A percentile compares a stretch with the other conserved stretches of the same genome.
These are phyloP conservation scores for Coelinius sp. DNA, from an alignment of 2,888 invertebrate species.

Conservation along the genomic window DNA sequence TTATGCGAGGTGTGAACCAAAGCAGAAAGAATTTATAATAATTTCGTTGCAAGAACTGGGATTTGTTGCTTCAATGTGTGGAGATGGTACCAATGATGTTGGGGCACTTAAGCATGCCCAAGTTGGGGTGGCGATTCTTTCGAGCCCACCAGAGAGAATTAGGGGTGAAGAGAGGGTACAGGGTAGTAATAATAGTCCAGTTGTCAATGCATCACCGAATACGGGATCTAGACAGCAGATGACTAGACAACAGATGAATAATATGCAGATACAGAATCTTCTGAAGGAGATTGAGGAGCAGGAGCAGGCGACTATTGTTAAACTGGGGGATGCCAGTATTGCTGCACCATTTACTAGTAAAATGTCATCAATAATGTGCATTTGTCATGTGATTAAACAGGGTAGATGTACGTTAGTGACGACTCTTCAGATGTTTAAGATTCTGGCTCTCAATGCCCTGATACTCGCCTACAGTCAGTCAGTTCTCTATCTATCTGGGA, in stretches of 20 bases:
- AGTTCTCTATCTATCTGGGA: constrained; percentile 96
- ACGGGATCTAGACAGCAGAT: constrained; percentile 52
- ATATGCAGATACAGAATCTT: constrained; percentile 71
- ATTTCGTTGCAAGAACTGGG: constrained; percentile 90
- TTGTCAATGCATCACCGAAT: constrained; percentile 49
- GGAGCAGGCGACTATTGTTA: constrained; percentile 90
- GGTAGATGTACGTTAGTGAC: constrained; percentile 99
- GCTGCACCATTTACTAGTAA: constrained; percentile 99
- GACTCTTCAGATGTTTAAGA: constrained; percentile 99
- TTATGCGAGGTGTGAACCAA: constrained; percentile 97
- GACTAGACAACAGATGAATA: constrained; percentile 55
- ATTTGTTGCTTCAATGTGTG: constrained; percentile 96
- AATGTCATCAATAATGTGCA: constrained; percentile 94
- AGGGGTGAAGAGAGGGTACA: constrained; percentile 49
- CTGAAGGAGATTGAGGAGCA: constrained; percentile 90
- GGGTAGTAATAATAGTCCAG: constrained; percentile 33
- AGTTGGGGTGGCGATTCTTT: constrained; percentile 90
- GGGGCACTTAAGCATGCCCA: constrained; percentile 99
- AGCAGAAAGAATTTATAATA: constrained; percentile 97
- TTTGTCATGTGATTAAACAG: constrained; percentile 99
- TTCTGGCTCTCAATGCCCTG: constrained; percentile 96
- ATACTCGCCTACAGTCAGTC: constrained; percentile 99
- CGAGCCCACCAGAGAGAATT: constrained; percentile 79
- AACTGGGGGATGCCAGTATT: constrained; percentile 98
- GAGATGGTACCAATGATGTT: constrained; percentile 99